A percentile compares a stretch with the other conserved stretches of the same genome.
phyloP scores from a whole-genome alignment of 2,113 vertebrate species.

The Thryonomys swinderianus region DNA sequence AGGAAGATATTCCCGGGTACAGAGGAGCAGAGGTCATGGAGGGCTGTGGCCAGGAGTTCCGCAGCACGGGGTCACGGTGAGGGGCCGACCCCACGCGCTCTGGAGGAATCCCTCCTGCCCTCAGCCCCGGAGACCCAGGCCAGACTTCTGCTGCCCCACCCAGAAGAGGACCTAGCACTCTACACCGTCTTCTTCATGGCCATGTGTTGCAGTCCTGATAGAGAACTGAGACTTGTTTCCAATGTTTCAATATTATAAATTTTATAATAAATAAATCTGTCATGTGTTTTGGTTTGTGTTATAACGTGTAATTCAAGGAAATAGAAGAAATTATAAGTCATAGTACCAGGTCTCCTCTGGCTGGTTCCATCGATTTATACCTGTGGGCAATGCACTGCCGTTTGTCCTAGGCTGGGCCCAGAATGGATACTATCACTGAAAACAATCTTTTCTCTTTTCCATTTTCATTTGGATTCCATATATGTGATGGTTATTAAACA shows the following conservation, averaged over 20 bases:
- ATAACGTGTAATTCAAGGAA: not conserved
- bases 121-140: not conserved
- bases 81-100: not conserved
- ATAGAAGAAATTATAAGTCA: not conserved
- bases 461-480: constrained; percentile 33
- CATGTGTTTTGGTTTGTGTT: not conserved
- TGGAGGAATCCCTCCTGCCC: not conserved
- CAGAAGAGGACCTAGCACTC: not conserved
- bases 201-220: not conserved
- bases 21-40: not conserved
- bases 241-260: not conserved
- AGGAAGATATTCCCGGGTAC: not conserved
- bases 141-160: not conserved
- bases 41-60: not conserved
- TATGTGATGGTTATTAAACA: not conserved
- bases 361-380: not conserved
- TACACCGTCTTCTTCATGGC: not conserved
- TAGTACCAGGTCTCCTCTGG: not conserved
- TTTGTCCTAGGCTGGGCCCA: not conserved
- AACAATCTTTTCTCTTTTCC: not conserved
- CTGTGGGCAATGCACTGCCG: not conserved
- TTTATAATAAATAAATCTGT: not conserved
- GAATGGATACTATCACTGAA: not conserved
- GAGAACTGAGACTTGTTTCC: not conserved
- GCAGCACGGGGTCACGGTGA: not conserved